Base-by-base conservation (phyloP, 2,113 vertebrate genomes). In the Carassius gibelio region DNA sequence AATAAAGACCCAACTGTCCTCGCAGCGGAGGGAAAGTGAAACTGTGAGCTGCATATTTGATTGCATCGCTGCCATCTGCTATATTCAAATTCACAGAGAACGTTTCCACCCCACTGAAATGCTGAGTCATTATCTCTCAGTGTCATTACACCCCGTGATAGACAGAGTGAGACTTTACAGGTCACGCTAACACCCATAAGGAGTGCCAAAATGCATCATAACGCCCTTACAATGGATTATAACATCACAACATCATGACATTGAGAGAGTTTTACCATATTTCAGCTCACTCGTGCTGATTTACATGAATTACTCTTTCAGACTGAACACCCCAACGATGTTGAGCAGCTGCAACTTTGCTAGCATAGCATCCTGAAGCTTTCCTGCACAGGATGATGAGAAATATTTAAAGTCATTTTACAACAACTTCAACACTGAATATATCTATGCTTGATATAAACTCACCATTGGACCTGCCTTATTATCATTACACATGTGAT, bases 121-220 rank as follows among this genome's bases (percentile, higher is more conserved):
- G 93, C 93, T 93, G 93, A 93, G 89, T 94, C 91, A 90, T 87
- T 89, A 88, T 87, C 90, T 93, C 83, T 90, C 26, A 26, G 69
- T 62, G 64, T 84, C 87, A 77, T 90, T 89, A 87, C 86, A 89
- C 86, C 86, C 84, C 45, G 84, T 84, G 85, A 88, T 86, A 90
- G 92, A 91, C 90, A 88, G 89, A 71, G 86, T 74, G 52, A 87
- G 89, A 89, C 89, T 86, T 26, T 59, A 57, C 59, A 83, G 91
- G 92, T 92, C 91, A 84, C 26, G 76, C 80, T 38, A 81, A 80
- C 55, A 78, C 23, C 75, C 61, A 61, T 68, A 64, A 52, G 30
- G 48, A 87, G 83, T 89, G 78, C 15, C 64, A 86, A 87, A 85
- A 84, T 80, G 61, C 59, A 83, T 75, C 52, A 78, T 82, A 61